Percentiles rank a stretch among this genome's conserved stretches.
These are phyloP conservation scores for Theristicus caerulescens DNA, from an alignment of 2,113 vertebrate species.

Conservation along the genomic window DNA sequence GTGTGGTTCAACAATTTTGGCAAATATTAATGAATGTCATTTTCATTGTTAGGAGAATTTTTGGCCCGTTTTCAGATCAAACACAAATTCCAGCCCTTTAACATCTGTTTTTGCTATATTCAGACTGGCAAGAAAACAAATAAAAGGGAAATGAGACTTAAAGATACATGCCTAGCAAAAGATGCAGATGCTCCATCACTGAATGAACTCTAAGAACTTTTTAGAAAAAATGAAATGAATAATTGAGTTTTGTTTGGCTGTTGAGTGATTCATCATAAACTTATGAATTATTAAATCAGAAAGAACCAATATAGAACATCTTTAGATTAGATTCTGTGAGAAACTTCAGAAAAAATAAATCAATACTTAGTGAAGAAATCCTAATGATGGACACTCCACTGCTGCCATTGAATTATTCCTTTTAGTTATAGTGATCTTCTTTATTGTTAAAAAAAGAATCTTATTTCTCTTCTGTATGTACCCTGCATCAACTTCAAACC, in stretches of 20 bases:
- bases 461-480: background rate
- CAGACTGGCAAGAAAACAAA: background rate
- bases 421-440: background rate
- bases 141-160: background rate
- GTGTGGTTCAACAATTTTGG: constrained; percentile 12
- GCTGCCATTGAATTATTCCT: background rate
- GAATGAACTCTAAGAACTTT: background rate
- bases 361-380: background rate
- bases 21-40: constrained; percentile 22
- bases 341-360: background rate
- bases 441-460: background rate
- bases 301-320: background rate
- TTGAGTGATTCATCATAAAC: background rate
- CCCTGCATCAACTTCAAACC: background rate
- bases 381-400: background rate
- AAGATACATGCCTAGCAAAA: background rate
- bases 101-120: constrained; percentile 21
- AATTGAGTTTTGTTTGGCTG: background rate
- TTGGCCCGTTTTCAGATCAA: background rate
- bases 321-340: background rate
- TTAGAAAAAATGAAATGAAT: background rate
- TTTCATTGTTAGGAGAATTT: constrained; percentile 49
- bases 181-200: background rate
- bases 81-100: constrained; percentile 9
- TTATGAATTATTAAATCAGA: background rate